Base-by-base conservation (phyloP, 2,797 vertebrate species). In the Delichon dasypus region DNA sequence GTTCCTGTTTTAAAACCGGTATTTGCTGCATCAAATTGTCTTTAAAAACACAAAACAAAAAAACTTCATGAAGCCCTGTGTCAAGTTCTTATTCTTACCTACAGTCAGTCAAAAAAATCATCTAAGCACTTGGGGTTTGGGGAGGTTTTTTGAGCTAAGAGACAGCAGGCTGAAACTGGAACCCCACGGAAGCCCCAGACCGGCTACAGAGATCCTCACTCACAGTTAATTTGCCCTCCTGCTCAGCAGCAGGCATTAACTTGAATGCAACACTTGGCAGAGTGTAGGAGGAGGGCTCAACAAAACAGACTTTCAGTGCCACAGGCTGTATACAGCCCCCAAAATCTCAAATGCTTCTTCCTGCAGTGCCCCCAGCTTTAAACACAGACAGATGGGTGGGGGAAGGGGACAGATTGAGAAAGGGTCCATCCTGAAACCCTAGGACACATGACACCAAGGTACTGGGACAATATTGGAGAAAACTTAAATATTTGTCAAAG, bases 331-430 rank as follows among this genome's bases (percentile, higher is more conserved):
- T 5, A 13, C 0, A 0, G 7, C 2, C 21, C 36, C n/a, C 29
- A 53, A 50, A 53, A 3, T 23, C 12, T 34, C 1, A 0, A 45
- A 27, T 10, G 11, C 18, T 40, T 45, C 45, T 58, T 23, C 23
- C 22, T 23, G 1, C 13, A 18, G 48, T 4, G 17, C 8, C 13
- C 8, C 4, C 12, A 45, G 17, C 27, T 64, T 67, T 23, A 19
- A 55, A n/a, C 2, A n/a, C 15, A 61, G 40, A 51, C 1, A 0
- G 0, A 42, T 0, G 1, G 4, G 29, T 3, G 7, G 2, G 13
- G 29, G 10, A 82, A n/a, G 10, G 21, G 27, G 11, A 17, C 4
- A 72, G 38, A 45, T 0, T 1, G 19, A 65, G 27, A 16, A 29
- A 32, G 5, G 51, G 5, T 4, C 12, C 2, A 2, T n/a, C 17